Percentiles rank a stretch among this genome's conserved stretches.
Evolutionary conservation across 2,797 vertebrate species (phyloP).

Genomic region (Zenarchopterus dispar): DNA sequence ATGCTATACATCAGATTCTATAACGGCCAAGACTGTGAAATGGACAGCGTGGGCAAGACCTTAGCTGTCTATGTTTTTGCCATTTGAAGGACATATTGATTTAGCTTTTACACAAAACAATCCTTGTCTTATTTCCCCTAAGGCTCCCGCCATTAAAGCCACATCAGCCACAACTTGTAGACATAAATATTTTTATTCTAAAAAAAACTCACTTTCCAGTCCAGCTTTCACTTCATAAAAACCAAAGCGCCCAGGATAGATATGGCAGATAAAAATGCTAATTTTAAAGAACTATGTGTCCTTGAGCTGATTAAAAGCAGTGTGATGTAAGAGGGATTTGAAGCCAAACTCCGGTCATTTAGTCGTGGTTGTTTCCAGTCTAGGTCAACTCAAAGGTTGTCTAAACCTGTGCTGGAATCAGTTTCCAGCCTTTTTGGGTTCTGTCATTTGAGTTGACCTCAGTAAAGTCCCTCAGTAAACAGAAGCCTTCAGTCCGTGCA

Average conservation of each 20-base stretch:
- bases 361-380: constrained; percentile 11
- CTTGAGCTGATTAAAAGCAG: constrained; percentile 28
- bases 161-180: constrained; percentile 17
- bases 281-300: constrained; percentile 20
- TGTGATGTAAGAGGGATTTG: constrained; percentile 18
- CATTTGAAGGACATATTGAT: constrained; percentile 71
- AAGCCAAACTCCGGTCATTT: constrained; percentile 21
- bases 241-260: constrained; percentile 8
- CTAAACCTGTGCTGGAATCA: constrained; percentile 14
- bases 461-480: constrained; percentile 19
- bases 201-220: constrained; percentile 38
- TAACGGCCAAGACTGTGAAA: constrained; percentile 31
- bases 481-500: constrained; percentile 51
- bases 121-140: constrained; percentile 69
- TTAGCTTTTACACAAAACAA: constrained; percentile 54
- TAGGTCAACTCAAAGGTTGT: constrained; percentile 2
- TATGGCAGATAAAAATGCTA: not conserved
- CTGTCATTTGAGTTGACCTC: constrained; percentile 25
- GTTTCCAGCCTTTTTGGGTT: constrained; percentile 26
- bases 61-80: constrained; percentile 34
- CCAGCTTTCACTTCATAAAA: constrained; percentile 5
- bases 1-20: constrained; percentile 35
- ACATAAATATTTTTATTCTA: constrained; percentile 48
- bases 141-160: constrained; percentile 57
- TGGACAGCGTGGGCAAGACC: constrained; percentile 29